Conservation (phyloP, 1,140 invertebrate species). For the Drosophila bocki region DNA sequence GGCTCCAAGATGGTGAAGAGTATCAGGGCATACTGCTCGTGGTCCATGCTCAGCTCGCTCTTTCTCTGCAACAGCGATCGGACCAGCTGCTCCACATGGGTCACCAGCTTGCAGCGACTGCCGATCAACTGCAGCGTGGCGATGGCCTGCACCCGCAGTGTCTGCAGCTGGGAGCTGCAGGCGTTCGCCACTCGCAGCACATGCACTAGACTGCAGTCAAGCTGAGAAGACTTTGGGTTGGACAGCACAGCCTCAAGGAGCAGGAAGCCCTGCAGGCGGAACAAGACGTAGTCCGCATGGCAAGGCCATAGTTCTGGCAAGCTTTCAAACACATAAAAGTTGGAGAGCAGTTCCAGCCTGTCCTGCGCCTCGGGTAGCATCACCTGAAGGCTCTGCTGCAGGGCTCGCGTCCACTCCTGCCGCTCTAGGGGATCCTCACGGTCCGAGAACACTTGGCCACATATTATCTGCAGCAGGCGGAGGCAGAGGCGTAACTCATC, state of each 20-base stretch:
- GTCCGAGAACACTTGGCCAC: constrained; percentile 29
- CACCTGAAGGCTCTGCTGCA: constrained; percentile 75
- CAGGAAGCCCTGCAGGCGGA: constrained; percentile 63
- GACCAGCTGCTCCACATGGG: constrained; percentile 46
- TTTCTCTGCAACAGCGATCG: constrained; percentile 74
- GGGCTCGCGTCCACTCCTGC: constrained; percentile 58
- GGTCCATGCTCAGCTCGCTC: constrained; percentile 88
- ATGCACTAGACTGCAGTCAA: constrained; percentile 41
- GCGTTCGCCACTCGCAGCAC: constrained; percentile 66
- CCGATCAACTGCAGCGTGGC: constrained; percentile 46
- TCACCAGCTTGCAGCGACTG: constrained; percentile 9
- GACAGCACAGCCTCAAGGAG: constrained; percentile 62
- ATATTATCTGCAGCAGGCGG: constrained; percentile 45
- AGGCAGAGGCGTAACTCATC: constrained; percentile 59
- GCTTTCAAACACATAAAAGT: constrained; percentile 82
- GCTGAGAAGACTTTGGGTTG: neutral
- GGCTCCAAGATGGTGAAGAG: constrained; percentile 85
- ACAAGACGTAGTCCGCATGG: constrained; percentile 38
- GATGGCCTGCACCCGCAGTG: constrained; percentile 84
- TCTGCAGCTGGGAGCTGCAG: constrained; percentile 41
- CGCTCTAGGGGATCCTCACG: constrained; percentile 3
- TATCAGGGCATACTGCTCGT: constrained; percentile 87
- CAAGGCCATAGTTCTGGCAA: constrained; percentile 33
- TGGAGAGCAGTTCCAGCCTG: constrained; percentile 86
- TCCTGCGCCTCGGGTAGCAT: constrained; percentile 84